Evolutionary conservation across 1,140 invertebrate genomes (phyloP), one percentile per base, ranked within the genome.

Genomic region (Sesamia nonagrioides): DNA sequence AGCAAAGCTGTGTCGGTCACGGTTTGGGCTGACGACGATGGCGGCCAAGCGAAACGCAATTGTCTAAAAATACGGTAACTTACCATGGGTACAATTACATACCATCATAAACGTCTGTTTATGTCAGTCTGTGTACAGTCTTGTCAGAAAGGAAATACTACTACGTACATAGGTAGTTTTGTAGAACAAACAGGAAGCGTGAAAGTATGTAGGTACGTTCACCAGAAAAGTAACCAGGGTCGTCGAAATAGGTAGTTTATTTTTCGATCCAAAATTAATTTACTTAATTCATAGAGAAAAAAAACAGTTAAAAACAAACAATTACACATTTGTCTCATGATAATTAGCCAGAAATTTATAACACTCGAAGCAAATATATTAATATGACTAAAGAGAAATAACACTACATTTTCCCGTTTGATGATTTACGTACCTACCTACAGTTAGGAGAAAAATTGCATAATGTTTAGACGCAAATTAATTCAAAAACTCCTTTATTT

Each of bases 41-140:
- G 68, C 83, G 63, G 63, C 85, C 79, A 80, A 85, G 75, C 86
- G 82, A 74, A 78, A 82, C 86, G 75, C 56, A 78, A 84, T 85
- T 86, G 83, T 83, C 78, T 82, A 79, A 84, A 83, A 84, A 61
- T 81, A 85, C 83, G 72, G 83, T 80, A 83, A 61, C 56, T 61
- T 61, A 75, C 72, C 40, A 60, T 48, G 42, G 50, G 15, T 21
- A 58, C 48, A 58, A 52, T 50, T 71, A 27, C 27, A 27, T 27
- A 71, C 68, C 42, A 50, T n/a, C n/a, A n/a, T n/a, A n/a, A n/a
- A n/a, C n/a, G n/a, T n/a, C n/a, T n/a, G n/a, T n/a, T n/a, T n/a
- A n/a, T n/a, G n/a, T n/a, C n/a, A n/a, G n/a, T n/a, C n/a, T n/a
- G n/a, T n/a, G n/a, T n/a, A n/a, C n/a, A n/a, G n/a, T n/a, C n/a